These are phyloP conservation scores for Gymnocephalus cernua DNA, from an alignment of 2,113 vertebrate species.

Conservation along the genomic window DNA sequence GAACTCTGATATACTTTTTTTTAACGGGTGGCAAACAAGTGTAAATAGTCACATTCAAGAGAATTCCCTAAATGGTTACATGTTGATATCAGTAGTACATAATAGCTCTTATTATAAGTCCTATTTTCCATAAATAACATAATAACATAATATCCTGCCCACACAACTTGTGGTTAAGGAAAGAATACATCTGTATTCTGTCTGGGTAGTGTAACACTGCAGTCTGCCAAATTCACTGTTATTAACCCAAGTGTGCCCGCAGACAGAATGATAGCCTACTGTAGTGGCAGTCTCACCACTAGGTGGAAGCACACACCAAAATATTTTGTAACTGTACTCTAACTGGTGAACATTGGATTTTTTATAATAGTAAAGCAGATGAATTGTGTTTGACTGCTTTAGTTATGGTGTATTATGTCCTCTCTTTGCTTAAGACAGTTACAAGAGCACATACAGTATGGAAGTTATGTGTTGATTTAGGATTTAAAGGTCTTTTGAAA, in stretches of 20 bases:
- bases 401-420: neutral
- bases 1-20: neutral
- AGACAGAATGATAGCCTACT: neutral
- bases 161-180: conserved; percentile 3
- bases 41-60: neutral
- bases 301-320: conserved; percentile 51
- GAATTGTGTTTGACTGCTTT: conserved; percentile 4
- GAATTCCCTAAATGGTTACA: neutral
- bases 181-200: conserved; percentile 20
- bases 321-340: neutral
- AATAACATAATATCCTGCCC: conserved; percentile 6
- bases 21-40: neutral
- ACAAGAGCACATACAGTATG: neutral
- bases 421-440: neutral
- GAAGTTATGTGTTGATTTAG: neutral
- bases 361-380: neutral
- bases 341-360: neutral
- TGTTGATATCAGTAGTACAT: neutral
- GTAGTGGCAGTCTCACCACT: conserved; percentile 15
- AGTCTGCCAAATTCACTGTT: conserved; percentile 11
- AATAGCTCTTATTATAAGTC: neutral
- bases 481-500: conserved; percentile 2
- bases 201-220: conserved; percentile 32
- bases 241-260: conserved; percentile 19
- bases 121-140: neutral